A percentile compares a stretch with the other conserved stretches of the same genome.
These are phyloP conservation scores for Mesitornis unicolor DNA, from an alignment of 2,113 vertebrate species.

Conservation along the genomic window DNA sequence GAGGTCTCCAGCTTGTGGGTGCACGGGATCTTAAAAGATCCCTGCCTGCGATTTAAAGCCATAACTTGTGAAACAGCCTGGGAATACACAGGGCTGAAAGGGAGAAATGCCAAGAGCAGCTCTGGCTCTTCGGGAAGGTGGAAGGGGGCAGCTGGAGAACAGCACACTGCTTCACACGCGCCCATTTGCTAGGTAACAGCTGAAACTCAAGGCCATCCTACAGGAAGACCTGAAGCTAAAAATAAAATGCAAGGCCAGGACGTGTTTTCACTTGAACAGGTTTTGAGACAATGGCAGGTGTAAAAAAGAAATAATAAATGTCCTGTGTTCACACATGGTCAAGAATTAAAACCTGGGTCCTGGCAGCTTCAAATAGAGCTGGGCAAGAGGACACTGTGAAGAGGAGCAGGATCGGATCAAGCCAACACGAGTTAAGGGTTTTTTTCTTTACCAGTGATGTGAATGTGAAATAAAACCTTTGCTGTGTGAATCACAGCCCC, in stretches of 20 bases:
- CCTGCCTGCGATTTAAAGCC: neutral
- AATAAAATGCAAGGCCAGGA: neutral
- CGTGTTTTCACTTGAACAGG: neutral
- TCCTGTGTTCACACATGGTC: neutral
- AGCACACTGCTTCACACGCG: accelerated
- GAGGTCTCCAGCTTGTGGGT: neutral
- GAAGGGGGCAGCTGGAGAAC: neutral
- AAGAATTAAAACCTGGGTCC: accelerated
- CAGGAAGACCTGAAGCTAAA: neutral
- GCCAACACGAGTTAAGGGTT: accelerated
- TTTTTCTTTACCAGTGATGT: neutral
- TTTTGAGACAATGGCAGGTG: neutral
- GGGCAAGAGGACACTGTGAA: accelerated
- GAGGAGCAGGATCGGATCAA: neutral
- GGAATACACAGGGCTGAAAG: neutral
- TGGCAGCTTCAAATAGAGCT: neutral
- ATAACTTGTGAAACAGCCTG: neutral
- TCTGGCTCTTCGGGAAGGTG: neutral
- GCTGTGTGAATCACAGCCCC: neutral
- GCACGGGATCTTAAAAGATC: neutral
- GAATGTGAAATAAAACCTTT: neutral
- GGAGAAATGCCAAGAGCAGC: accelerated
- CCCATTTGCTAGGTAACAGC: neutral
- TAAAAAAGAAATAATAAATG: neutral
- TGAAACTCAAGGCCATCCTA: neutral